Conservation (phyloP, 2,888 invertebrate genomes). For the Ethmia dodecea region DNA sequence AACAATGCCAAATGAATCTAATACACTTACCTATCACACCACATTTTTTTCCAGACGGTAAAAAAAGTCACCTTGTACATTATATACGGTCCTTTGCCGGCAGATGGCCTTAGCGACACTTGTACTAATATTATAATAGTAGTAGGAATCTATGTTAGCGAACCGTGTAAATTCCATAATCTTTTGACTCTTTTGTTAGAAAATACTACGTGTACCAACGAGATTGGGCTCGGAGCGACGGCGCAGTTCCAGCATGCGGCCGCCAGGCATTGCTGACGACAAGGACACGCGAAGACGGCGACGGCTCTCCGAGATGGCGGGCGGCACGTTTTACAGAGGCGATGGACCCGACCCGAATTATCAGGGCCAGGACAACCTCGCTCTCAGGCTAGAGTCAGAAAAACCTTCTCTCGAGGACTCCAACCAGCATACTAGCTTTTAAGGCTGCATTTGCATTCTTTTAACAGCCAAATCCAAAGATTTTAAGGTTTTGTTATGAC, state of each 20-base stretch:
- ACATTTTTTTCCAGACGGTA: too few relatives aligned
- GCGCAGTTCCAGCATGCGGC: slow-evolving; percentile 64
- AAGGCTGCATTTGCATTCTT: too few relatives aligned
- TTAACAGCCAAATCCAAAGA: too few relatives aligned
- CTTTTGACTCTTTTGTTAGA: slow-evolving; percentile 43
- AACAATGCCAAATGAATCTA: too few relatives aligned
- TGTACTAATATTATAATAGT: too few relatives aligned
- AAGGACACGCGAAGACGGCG: slow-evolving; percentile 65
- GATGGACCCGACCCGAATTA: slow-evolving; percentile 39
- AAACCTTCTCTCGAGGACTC: slow-evolving; percentile 45
- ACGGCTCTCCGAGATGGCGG: slow-evolving; percentile 65
- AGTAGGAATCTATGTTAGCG: too few relatives aligned
- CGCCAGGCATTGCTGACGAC: slow-evolving; percentile 56
- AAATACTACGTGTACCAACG: slow-evolving; percentile 49
- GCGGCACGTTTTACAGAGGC: slow-evolving; percentile 71
- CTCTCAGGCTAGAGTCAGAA: slow-evolving; percentile 52
- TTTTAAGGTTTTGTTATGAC: too few relatives aligned
- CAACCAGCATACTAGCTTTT: slow-evolving; percentile 33
- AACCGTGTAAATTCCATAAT: too few relatives aligned
- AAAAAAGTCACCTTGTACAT: too few relatives aligned
- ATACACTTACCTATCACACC: too few relatives aligned
- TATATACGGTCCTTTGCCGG: too few relatives aligned
- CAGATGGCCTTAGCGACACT: too few relatives aligned
- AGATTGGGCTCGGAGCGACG: slow-evolving; percentile 57
- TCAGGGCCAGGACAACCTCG: slow-evolving; percentile 58